Conservation (phyloP, 2,113 vertebrate species). For the Corythaeola cristata region DNA sequence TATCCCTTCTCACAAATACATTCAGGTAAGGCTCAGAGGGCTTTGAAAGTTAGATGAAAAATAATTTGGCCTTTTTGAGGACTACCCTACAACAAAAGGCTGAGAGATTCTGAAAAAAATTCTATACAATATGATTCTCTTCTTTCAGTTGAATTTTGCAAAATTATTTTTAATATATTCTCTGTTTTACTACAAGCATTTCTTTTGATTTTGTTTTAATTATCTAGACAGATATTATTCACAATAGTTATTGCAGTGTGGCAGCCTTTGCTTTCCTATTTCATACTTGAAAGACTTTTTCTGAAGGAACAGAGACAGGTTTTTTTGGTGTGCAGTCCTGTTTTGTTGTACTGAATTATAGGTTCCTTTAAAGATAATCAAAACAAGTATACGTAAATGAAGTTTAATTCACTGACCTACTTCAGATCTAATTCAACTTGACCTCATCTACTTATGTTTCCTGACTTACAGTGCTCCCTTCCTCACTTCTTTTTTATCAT, state of each 20-base stretch:
- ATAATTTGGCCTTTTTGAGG: neutral
- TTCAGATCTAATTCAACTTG: slow-evolving; percentile 7
- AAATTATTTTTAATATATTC: neutral
- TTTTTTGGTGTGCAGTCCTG: neutral
- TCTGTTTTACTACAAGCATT: neutral
- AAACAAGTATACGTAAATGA: slow-evolving; percentile 15
- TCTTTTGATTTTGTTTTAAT: slow-evolving; percentile 1
- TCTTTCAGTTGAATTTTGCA: neutral
- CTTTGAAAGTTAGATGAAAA: neutral
- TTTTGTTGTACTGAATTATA: neutral
- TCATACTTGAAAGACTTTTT: neutral
- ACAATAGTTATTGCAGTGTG: neutral
- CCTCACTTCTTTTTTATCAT: neutral
- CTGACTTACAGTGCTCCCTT: neutral
- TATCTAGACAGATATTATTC: neutral
- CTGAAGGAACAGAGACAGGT: neutral
- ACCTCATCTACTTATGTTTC: neutral
- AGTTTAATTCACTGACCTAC: neutral
- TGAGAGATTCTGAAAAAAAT: neutral
- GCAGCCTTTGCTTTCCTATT: neutral
- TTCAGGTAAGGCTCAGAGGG: neutral
- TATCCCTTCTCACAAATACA: neutral
- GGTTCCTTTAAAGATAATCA: neutral
- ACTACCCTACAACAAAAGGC: neutral
- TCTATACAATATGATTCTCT: neutral